phyloP scores from a whole-genome alignment of 2,888 invertebrate species.

The Chymomyza caudatula region DNA sequence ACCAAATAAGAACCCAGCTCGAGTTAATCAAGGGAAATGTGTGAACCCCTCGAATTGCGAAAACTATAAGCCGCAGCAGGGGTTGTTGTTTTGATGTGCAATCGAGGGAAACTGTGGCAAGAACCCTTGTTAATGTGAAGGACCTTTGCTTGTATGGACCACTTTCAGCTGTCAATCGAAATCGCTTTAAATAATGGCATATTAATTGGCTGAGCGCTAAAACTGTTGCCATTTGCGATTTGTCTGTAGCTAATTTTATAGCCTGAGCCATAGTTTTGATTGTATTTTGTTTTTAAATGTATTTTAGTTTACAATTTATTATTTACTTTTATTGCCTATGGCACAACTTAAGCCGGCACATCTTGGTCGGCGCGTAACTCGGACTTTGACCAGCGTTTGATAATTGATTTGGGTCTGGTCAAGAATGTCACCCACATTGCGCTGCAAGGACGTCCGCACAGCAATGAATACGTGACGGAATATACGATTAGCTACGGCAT shows the following conservation, averaged over 20 bases:
- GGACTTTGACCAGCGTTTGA: conserved; percentile 95
- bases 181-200: conserved; percentile 62
- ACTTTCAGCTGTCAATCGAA: conserved; percentile 67
- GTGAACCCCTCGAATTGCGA: conserved; percentile 37
- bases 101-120: conserved; percentile 3
- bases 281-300: conserved; percentile 42
- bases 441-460: conserved; percentile 93
- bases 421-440: conserved; percentile 93
- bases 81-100: conserved; percentile 27
- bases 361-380: conserved; percentile 95
- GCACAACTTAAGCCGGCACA: conserved; percentile 84
- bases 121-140: conserved; percentile 28
- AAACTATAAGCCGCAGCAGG: conserved; percentile 23
- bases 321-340: conserved; percentile 44
- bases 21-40: conserved; percentile 13
- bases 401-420: conserved; percentile 91
- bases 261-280: conserved; percentile 21
- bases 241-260: conserved; percentile 33
- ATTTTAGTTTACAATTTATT: conserved; percentile 43
- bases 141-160: conserved; percentile 38
- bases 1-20: conserved; percentile 29
- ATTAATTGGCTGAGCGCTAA: conserved; percentile 54
- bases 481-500: conserved; percentile 95
- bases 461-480: conserved; percentile 94
- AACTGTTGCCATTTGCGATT: conserved; percentile 33